Conservation (phyloP, 2,113 vertebrate genomes). For the Camarhynchus parvulus region DNA sequence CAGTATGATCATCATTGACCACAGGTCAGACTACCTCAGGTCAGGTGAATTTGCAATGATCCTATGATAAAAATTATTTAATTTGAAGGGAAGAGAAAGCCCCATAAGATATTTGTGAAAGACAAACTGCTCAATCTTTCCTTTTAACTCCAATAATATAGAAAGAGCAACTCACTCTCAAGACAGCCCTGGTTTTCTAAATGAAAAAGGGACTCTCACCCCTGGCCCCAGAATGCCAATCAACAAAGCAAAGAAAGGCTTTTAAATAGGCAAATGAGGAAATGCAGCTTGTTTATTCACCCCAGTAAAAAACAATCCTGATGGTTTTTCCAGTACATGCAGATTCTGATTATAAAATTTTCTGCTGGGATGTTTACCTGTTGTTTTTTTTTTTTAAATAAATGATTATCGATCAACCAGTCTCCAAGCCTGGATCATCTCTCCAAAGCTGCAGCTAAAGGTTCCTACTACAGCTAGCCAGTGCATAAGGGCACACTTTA, state of each 20-base stretch:
- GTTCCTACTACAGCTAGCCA: neutral
- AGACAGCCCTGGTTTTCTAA: neutral
- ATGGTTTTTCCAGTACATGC: neutral
- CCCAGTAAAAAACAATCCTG: neutral
- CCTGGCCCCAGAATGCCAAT: neutral
- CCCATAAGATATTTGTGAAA: neutral
- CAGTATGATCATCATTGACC: neutral
- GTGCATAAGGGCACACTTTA: neutral
- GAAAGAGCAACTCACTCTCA: neutral
- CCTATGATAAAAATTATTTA: constrained; percentile 16
- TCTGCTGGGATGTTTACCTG: neutral
- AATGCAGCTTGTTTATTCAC: neutral
- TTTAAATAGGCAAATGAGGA: neutral
- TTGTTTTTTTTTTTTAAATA: neutral
- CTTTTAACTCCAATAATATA: neutral
- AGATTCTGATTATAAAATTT: neutral
- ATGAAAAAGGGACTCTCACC: neutral
- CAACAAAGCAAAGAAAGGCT: neutral
- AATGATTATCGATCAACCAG: neutral
- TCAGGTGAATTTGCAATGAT: constrained; percentile 5
- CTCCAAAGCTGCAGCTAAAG: neutral
- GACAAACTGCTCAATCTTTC: neutral
- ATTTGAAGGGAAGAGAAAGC: neutral
- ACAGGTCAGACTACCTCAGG: neutral
- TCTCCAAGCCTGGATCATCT: neutral